Conservation (phyloP, 2,888 invertebrate genomes). For the Neoscelio sp. region DNA sequence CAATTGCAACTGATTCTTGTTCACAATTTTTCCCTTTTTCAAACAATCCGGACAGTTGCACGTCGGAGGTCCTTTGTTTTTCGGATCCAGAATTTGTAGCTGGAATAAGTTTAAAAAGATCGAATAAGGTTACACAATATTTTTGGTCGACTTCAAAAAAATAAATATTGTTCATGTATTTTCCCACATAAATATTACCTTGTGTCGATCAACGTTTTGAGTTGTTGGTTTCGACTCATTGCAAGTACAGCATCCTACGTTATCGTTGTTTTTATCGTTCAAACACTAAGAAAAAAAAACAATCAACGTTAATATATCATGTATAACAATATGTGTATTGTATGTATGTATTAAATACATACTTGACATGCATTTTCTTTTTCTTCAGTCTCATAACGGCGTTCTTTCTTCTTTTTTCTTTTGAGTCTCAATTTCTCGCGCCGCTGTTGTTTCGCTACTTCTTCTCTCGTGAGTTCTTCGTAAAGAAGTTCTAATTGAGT, state of each 20-base stretch:
- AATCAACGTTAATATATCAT: no score
- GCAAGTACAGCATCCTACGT: constrained; percentile 70
- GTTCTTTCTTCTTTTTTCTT: constrained; percentile 89
- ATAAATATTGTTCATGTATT: no score
- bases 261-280: constrained; percentile 63
- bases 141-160: no score
- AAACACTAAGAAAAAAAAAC: constrained; percentile 58
- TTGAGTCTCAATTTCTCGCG: constrained; percentile 95
- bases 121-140: no score
- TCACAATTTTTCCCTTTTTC: constrained; percentile 74
- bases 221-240: constrained; percentile 74
- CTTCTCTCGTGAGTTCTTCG: constrained; percentile 94
- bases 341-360: constrained; percentile 54
- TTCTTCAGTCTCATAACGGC: constrained; percentile 83
- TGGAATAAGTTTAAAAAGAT: no score
- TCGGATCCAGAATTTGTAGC: constrained; percentile 80
- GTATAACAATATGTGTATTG: no score
- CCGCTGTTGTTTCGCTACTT: constrained; percentile 92
- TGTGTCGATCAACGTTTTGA: constrained; percentile 77
- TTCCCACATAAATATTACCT: constrained; percentile 71
- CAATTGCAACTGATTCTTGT: constrained; percentile 71
- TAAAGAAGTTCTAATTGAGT: constrained; percentile 95
- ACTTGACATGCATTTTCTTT: constrained; percentile 83
- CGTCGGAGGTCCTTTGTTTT: constrained; percentile 78
- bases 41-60: constrained; percentile 81